These are phyloP conservation scores for Ptychodera flava DNA, from an alignment of 35 echinoderm and acorn worm genomes.

Conservation along the genomic window DNA sequence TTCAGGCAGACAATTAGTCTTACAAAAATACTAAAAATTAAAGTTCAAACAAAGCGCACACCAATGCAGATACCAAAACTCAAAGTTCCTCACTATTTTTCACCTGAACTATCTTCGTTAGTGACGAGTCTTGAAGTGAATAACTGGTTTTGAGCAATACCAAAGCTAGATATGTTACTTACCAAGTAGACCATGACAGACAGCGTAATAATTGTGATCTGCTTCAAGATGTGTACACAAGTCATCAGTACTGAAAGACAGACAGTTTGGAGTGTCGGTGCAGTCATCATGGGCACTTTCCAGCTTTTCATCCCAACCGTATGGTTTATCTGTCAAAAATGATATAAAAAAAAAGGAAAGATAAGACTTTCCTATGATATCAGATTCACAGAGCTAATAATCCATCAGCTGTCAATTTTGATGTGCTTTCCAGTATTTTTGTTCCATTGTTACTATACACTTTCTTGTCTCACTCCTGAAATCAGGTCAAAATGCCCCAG, in stretches of 20 bases:
- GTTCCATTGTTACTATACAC: background rate
- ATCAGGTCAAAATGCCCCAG: background rate
- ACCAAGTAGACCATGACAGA: slow-evolving; percentile 86
- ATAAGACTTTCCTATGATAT: background rate
- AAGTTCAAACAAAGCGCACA: no score
- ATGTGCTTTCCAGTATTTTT: background rate
- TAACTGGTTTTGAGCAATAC: no score
- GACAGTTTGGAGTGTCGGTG: slow-evolving; percentile 36
- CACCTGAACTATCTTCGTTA: background rate
- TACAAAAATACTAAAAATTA: no score
- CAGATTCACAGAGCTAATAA: background rate
- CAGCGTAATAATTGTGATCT: slow-evolving; percentile 97
- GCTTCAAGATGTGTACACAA: slow-evolving; percentile 68
- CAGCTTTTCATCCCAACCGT: slow-evolving; percentile 50
- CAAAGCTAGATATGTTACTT: no score
- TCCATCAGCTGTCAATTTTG: background rate
- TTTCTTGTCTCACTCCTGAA: no score
- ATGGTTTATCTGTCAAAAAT: slow-evolving; percentile 48
- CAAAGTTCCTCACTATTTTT: background rate
- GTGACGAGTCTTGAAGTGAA: no score
- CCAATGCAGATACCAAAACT: background rate
- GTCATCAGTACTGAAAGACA: slow-evolving; percentile 67
- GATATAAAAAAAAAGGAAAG: background rate
- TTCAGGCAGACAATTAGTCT: no score
- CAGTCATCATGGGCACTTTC: slow-evolving; percentile 64